Evolutionary conservation across 2,113 vertebrate genomes (phyloP).

Genomic region (Paralichthys olivaceus): DNA sequence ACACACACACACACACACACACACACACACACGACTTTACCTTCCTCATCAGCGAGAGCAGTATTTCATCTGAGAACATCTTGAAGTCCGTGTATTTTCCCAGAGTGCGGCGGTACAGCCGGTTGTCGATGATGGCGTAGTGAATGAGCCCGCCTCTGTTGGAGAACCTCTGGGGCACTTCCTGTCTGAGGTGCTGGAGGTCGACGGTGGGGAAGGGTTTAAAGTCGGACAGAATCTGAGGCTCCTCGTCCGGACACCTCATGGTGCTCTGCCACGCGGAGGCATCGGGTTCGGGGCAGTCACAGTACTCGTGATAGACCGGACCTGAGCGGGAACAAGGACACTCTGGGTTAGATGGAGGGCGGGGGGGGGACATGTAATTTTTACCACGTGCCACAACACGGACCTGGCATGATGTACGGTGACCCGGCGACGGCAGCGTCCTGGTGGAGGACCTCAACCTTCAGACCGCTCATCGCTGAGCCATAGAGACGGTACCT

Average conservation of each 20-base stretch:
- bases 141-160: slow-evolving; percentile 90
- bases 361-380: too few relatives aligned
- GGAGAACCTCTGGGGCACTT: slow-evolving; percentile 88
- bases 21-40: slow-evolving; percentile 63
- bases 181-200: slow-evolving; percentile 85
- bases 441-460: slow-evolving; percentile 85
- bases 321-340: slow-evolving; percentile 79
- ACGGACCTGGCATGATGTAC: slow-evolving; percentile 86
- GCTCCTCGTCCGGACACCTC: slow-evolving; percentile 86
- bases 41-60: slow-evolving; percentile 92
- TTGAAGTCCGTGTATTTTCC: slow-evolving; percentile 98
- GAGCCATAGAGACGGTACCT: slow-evolving; percentile 90
- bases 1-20: background rate
- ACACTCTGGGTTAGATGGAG: background rate
- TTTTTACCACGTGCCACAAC: too few relatives aligned
- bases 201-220: slow-evolving; percentile 86
- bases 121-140: slow-evolving; percentile 88
- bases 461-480: slow-evolving; percentile 82
- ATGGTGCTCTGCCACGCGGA: slow-evolving; percentile 82
- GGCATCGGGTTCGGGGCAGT: slow-evolving; percentile 86
- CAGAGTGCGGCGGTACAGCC: slow-evolving; percentile 86
- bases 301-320: slow-evolving; percentile 92
- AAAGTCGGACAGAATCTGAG: slow-evolving; percentile 88
- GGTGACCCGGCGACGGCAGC: slow-evolving; percentile 88
- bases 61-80: slow-evolving; percentile 96